Evolutionary conservation across 2,113 vertebrate species (phyloP).

Genomic region (Polyodon spathula): DNA sequence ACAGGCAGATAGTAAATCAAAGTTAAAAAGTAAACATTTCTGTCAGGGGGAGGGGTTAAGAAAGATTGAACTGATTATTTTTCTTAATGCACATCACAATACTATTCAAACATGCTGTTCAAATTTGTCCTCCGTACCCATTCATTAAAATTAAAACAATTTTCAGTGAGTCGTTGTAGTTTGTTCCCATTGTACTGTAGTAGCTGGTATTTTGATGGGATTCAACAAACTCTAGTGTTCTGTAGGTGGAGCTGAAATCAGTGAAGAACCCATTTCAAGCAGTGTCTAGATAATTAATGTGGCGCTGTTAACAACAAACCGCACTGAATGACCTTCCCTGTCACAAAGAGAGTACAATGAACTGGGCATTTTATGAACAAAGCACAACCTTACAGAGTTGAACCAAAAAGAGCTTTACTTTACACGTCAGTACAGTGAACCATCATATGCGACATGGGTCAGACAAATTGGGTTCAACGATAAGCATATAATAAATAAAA

Average conservation of each 20-base stretch:
- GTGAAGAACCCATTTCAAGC: not conserved
- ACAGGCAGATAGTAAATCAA: conserved; percentile 23
- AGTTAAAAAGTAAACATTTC: conserved; percentile 22
- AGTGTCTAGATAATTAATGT: conserved; percentile 8
- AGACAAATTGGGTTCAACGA: too few relatives aligned
- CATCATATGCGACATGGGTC: too few relatives aligned
- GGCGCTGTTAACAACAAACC: not conserved
- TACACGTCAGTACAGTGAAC: too few relatives aligned
- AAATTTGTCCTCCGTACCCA: too few relatives aligned
- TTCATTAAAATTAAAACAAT: too few relatives aligned
- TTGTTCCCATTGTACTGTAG: not conserved
- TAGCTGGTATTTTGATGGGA: not conserved
- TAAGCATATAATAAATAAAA: too few relatives aligned
- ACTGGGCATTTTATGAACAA: conserved; percentile 10
- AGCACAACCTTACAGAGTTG: not conserved
- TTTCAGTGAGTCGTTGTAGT: not conserved
- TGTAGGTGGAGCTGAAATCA: not conserved
- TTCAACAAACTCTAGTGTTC: not conserved
- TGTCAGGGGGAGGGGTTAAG: conserved; percentile 10
- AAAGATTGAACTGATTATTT: not conserved
- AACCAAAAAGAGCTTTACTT: not conserved
- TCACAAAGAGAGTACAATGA: not conserved
- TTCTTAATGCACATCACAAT: too few relatives aligned
- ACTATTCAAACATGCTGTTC: too few relatives aligned
- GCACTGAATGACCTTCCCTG: conserved; percentile 1